A percentile compares a stretch with the other conserved stretches of the same genome.
Evolutionary conservation across 2,113 vertebrate species (phyloP).

Genomic region (Notothenia rossii): DNA sequence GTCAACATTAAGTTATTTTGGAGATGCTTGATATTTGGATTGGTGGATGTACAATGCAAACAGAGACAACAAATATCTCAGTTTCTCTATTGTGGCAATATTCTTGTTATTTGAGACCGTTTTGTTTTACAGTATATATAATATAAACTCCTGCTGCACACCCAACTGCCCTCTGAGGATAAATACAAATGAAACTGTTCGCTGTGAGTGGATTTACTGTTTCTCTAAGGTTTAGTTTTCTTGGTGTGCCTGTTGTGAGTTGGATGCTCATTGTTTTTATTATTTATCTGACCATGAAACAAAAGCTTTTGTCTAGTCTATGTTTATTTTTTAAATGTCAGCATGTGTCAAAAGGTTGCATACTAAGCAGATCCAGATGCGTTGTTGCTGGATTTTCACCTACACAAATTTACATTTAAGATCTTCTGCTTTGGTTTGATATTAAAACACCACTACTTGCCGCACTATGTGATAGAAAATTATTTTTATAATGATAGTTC

Average conservation of each 20-base stretch:
- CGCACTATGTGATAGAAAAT: neutral
- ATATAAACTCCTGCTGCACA: constrained; percentile 15
- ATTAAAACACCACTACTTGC: neutral
- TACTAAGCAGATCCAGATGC: neutral
- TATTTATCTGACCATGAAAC: neutral
- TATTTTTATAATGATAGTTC: neutral
- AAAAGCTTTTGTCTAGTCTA: constrained; percentile 1
- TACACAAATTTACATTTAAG: neutral
- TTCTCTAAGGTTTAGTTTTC: neutral
- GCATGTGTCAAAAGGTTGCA: neutral
- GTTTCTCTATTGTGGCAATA: neutral
- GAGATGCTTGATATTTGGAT: neutral
- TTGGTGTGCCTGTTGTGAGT: neutral
- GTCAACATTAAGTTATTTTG: neutral
- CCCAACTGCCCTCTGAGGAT: constrained; percentile 1
- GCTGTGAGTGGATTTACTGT: constrained; percentile 8
- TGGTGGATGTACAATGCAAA: neutral
- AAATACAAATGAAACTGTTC: constrained; percentile 41
- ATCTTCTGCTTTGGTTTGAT: neutral
- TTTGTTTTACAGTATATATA: neutral
- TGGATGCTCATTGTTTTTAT: neutral
- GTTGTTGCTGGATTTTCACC: neutral
- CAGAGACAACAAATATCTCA: neutral
- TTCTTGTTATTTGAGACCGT: neutral
- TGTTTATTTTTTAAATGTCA: constrained; percentile 22